Base-by-base conservation (phyloP, 2,888 invertebrate species). In the Poecilus cupreus region DNA sequence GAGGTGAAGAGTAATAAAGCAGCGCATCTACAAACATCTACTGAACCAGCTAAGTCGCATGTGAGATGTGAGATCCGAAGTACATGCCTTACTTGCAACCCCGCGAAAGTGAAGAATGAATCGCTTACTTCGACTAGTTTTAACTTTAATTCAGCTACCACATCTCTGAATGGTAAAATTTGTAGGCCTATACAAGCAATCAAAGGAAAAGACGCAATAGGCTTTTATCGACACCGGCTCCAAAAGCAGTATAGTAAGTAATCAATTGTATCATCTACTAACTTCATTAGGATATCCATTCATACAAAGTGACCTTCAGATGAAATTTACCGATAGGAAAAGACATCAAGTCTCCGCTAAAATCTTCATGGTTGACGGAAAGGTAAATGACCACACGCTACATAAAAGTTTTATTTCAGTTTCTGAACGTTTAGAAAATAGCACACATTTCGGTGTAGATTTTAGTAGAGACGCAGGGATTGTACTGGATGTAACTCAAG, bases 301-400 rank as follows among this genome's bases (percentile, higher is more conserved):
- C 10, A 43, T 8, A n/a, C 13, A 43, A 43, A 43, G 13, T 8
- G 10, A 54, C 3, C 18, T 54, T 10, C 10, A 16, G 10, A 54
- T 54, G 18, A 18, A 22, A 22, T 54, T 54, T 2, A 10, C 22
- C 13, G 54, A 3, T 54, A 16, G 18, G 13, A 6, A 54, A 75
- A 49, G 76, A 77, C 70, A 43, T 60, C 84, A 20, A 8, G 82
- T 20, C 88, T 87, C 68, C 88, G 89, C 3, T 88, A 89, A 80
- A 90, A 90, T 86, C 88, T 90, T 91, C 91, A 86, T 72, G 79
- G 39, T 11, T 10, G 22, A 39, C 57, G 18, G 77, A 6, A 10
- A 24, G 16, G n/a, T 49, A 22, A 32, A 11, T 57, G 4, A 74
- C 10, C 3, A 2, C 5, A 60, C 20, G 8, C 3, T 18, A 22